A percentile compares a stretch with the other conserved stretches of the same genome.
Evolutionary conservation across 2,113 vertebrate species (phyloP).

Genomic region (Orientallactaga bullata): DNA sequence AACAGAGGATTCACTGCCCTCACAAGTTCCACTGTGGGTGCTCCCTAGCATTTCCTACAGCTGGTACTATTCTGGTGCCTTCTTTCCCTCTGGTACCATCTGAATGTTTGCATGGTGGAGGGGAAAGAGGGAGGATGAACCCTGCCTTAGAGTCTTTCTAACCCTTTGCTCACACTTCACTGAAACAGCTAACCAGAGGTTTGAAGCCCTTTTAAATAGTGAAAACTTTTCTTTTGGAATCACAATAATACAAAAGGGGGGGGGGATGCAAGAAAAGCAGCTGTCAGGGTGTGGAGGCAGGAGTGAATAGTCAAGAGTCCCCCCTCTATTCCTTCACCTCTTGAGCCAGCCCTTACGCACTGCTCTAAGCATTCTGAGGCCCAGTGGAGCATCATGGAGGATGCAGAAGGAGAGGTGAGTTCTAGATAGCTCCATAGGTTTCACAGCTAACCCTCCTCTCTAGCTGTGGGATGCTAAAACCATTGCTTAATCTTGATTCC

Average conservation of each 20-base stretch:
- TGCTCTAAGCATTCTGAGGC: neutral
- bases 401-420: neutral
- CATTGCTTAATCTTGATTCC: neutral
- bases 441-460: neutral
- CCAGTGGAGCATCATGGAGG: rapidly evolving
- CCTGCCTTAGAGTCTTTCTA: neutral
- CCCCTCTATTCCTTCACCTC: neutral
- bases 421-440: too few relatives aligned
- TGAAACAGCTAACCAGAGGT: neutral
- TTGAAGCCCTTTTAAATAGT: neutral
- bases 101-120: rapidly evolving
- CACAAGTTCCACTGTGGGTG: neutral
- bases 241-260: neutral
- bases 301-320: too few relatives aligned
- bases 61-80: neutral
- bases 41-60: neutral
- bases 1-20: neutral
- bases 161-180: neutral
- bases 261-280: neutral
- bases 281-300: neutral
- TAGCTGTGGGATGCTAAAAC: neutral
- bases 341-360: too few relatives aligned
- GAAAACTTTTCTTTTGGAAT: neutral
- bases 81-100: neutral
- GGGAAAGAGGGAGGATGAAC: rapidly evolving